A percentile compares a stretch with the other conserved stretches of the same genome.
Evolutionary conservation across 2,113 vertebrate species (phyloP).

Genomic region (Picathartes gymnocephalus): DNA sequence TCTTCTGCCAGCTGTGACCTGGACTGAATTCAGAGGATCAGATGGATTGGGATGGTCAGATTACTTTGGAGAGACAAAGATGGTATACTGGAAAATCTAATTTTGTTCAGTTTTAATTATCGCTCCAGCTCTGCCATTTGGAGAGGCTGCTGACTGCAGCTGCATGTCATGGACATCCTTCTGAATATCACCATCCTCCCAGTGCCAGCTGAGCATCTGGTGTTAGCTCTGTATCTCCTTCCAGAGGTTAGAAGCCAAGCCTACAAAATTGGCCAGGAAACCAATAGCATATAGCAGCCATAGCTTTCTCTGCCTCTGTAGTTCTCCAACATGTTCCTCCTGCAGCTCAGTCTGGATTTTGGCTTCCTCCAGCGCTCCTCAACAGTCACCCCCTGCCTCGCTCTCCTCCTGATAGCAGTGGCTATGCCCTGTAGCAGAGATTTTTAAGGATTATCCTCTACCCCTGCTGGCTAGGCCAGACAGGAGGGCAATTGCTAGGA

Average conservation of each 20-base stretch:
- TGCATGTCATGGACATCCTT: neutral
- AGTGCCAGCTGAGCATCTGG: neutral
- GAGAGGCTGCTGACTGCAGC: neutral
- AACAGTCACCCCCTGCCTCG: neutral
- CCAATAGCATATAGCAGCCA: neutral
- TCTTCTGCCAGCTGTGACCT: neutral
- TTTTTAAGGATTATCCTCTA: slow-evolving; percentile 43
- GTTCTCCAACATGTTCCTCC: neutral
- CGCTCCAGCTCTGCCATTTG: neutral
- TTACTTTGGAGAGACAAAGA: neutral
- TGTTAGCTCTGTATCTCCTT: neutral
- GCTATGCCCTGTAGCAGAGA: slow-evolving; percentile 1
- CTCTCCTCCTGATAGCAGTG: neutral
- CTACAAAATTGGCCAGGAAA: neutral
- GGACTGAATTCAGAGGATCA: neutral
- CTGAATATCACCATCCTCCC: neutral
- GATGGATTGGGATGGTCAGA: neutral
- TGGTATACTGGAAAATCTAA: neutral
- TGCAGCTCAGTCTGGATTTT: neutral
- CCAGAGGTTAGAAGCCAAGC: neutral
- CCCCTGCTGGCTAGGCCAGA: slow-evolving; percentile 38
- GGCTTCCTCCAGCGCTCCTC: neutral
- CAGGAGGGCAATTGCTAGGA: slow-evolving; percentile 34
- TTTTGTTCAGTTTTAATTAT: neutral
- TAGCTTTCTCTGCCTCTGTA: neutral